Percentiles rank a stretch among this genome's conserved stretches.
Conservation (phyloP, 2,113 vertebrate genomes). For the Oophaga pumilio region DNA sequence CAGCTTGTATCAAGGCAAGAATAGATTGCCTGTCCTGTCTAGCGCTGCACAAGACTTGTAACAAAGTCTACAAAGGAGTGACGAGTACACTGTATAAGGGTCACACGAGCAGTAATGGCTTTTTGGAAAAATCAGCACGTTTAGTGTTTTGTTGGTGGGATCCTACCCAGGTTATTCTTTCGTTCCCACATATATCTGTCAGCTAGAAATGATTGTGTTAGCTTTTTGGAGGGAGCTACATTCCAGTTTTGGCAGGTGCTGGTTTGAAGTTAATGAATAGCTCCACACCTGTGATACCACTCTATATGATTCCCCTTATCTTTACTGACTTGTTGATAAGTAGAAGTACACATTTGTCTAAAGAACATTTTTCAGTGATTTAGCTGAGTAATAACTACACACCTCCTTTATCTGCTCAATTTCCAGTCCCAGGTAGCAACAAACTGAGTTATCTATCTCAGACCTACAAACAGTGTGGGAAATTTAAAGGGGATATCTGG, state of each 20-base stretch:
- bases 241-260: neutral
- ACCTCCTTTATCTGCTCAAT: no score
- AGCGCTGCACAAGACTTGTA: neutral
- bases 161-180: slow-evolving; percentile 5
- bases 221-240: neutral
- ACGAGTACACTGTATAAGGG: neutral
- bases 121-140: neutral
- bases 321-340: neutral
- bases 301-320: neutral
- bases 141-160: neutral
- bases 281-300: neutral
- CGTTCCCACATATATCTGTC: neutral
- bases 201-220: no score
- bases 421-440: no score
- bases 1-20: neutral
- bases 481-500: no score
- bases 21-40: neutral
- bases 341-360: neutral
- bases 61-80: neutral
- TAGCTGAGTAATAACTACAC: neutral
- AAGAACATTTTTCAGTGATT: neutral
- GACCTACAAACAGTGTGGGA: no score
- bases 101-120: neutral
- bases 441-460: no score
- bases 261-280: neutral